These are phyloP conservation scores for Turnix velox DNA, from an alignment of 2,113 vertebrate species.

Conservation along the genomic window DNA sequence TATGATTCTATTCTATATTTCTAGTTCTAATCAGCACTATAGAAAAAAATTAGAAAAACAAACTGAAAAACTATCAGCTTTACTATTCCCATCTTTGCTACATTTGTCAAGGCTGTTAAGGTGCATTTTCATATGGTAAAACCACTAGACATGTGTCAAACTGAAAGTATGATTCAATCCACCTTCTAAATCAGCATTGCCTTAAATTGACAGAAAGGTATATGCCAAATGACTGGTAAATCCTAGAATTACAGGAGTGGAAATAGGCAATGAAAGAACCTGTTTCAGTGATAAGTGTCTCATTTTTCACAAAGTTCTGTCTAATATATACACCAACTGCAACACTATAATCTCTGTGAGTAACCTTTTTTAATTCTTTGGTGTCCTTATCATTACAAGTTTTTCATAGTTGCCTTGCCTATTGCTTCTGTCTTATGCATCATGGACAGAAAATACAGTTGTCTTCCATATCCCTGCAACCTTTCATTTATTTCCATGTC, in stretches of 20 bases:
- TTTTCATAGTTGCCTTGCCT: background rate
- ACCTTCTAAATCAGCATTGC: background rate
- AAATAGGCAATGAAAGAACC: background rate
- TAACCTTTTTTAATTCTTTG: background rate
- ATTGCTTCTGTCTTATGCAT: background rate
- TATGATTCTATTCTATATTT: too few species aligned
- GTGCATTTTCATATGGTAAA: background rate
- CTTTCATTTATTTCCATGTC: background rate
- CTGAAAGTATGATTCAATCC: background rate
- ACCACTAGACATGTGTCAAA: background rate
- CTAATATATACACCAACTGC: background rate
- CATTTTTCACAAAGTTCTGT: background rate
- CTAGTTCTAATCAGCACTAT: background rate
- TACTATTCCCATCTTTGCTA: background rate
- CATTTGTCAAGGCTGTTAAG: background rate
- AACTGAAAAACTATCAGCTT: background rate
- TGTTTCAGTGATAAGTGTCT: background rate
- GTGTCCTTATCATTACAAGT: background rate
- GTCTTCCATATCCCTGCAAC: background rate
- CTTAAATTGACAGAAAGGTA: background rate
- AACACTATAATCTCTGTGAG: background rate
- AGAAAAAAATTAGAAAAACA: background rate
- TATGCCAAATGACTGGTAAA: background rate
- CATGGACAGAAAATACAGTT: accelerated
- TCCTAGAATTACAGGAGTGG: background rate